Base-by-base conservation (phyloP, 2,113 vertebrate species). In the Aleadryas rufinucha region DNA sequence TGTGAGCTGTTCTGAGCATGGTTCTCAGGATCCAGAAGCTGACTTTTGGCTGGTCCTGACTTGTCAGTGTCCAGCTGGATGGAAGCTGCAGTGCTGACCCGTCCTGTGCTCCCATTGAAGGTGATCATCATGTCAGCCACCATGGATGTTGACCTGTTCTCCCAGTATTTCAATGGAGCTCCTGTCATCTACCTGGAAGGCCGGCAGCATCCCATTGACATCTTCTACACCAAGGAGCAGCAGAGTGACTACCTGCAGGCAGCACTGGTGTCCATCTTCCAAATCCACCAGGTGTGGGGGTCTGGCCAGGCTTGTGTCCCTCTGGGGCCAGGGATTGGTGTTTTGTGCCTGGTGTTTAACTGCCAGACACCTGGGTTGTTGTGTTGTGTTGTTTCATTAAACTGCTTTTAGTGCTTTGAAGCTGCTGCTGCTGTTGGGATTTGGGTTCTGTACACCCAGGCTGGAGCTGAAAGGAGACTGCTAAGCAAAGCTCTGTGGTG, bases 201-300 rank as follows among this genome's bases (percentile, higher is more conserved):
- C 28, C 96, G 99, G 68, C 99, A 99, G 81, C 98, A 99, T 89
- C 98, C 99, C 57, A 99, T 99, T 91, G 99, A 99, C 96, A 97
- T 99, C 97, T 99, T 99, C 84, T 99, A 99, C 95, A 99, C 99
- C 95, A 99, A 99, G 78, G 98, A 99, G 91, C 95, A 97, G n/a
- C 99, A 99, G 98, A 98, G 98, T 0, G 99, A 99, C 97, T 99
- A 99, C 83, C 98, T 99, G 52, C 99, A 99, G n/a, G 99, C 99
- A 16, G 99, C 99, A 0, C 98, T 99, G 10, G 98, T 99, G 80
- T 98, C 99, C 2, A 76, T 99, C 92, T 99, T 99, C 97, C 99
- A 99, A 75, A 99, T 99, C 96, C 99, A 99, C 88, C 99, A 99
- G 99, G 99, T 99, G 92, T 2, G 22, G 59, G 4, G 1, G 0